Evolutionary conservation across 53 echinoderm and acorn worm genomes (phyloP).

Genomic region (Echinarachnius parma): DNA sequence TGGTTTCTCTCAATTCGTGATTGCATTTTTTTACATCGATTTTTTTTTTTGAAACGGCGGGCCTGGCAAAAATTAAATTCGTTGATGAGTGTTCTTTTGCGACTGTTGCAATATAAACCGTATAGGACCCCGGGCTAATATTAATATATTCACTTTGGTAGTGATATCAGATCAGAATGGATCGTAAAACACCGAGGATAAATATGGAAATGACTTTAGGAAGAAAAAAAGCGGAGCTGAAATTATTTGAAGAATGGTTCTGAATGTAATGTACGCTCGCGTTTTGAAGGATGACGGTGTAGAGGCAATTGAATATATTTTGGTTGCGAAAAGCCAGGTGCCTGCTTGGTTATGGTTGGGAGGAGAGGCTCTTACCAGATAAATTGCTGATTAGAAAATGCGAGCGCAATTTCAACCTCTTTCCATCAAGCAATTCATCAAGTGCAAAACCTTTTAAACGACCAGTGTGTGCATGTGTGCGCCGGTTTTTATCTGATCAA

Average conservation of each 20-base stretch:
- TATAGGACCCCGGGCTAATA: slow-evolving; percentile 37
- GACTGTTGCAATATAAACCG: too few relatives aligned
- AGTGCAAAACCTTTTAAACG: slow-evolving; percentile 47
- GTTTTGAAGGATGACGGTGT: slow-evolving; percentile 14
- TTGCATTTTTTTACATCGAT: too few relatives aligned
- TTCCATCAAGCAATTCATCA: slow-evolving; percentile 47
- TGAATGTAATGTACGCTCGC: too few relatives aligned
- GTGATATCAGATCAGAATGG: slow-evolving; percentile 18
- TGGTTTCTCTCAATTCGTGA: too few relatives aligned
- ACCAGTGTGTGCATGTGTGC: slow-evolving; percentile 41
- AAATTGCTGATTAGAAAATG: slow-evolving; percentile 43
- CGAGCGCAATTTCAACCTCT: slow-evolving; percentile 36
- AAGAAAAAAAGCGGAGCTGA: too few relatives aligned
- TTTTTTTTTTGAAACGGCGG: too few relatives aligned
- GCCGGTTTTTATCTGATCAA: slow-evolving; percentile 41
- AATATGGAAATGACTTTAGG: too few relatives aligned
- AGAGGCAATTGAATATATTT: slow-evolving; percentile 6
- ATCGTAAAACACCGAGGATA: too few relatives aligned
- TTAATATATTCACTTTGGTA: slow-evolving; percentile 20
- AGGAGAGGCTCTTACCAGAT: slow-evolving; percentile 38
- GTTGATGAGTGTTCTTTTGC: too few relatives aligned
- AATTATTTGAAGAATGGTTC: too few relatives aligned
- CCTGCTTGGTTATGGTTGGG: slow-evolving; percentile 23
- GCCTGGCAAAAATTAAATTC: too few relatives aligned
- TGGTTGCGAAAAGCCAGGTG: slow-evolving; percentile 13